Evolutionary conservation across 2,113 vertebrate species (phyloP).

Genomic region (Ammodytes marinus): DNA sequence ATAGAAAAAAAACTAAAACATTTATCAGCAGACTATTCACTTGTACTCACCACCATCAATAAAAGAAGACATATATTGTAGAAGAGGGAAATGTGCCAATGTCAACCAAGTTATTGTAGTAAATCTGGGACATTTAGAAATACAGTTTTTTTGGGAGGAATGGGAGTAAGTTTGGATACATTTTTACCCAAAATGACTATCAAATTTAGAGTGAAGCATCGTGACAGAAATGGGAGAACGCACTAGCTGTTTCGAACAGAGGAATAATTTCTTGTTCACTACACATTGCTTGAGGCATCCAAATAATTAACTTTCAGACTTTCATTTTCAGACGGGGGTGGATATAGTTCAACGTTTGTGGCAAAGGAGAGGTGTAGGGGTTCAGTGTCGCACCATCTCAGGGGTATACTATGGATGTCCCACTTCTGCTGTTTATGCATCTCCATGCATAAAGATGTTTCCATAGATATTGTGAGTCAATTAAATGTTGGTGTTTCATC

Average conservation of each 20-base stretch:
- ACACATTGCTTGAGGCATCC: neutral
- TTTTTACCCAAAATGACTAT: neutral
- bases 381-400: neutral
- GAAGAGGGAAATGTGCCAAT: neutral
- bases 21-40: neutral
- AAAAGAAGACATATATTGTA: neutral
- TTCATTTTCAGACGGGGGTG: neutral
- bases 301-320: conserved; percentile 15
- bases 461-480: conserved; percentile 33
- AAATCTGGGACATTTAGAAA: neutral
- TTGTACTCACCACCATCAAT: neutral
- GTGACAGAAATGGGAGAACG: neutral
- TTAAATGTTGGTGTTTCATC: conserved; percentile 53
- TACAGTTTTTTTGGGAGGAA: neutral
- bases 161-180: neutral
- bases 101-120: neutral
- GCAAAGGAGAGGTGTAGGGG: neutral
- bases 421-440: conserved; percentile 13
- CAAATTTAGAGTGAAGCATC: neutral
- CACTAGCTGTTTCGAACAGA: neutral
- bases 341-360: neutral
- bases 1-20: neutral
- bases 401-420: neutral
- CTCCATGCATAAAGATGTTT: conserved; percentile 19
- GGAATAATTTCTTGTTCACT: neutral